Evolutionary conservation across 2,113 vertebrate species (phyloP), one percentile per base, ranked within the genome.

Genomic region (Oncorhynchus keta): DNA sequence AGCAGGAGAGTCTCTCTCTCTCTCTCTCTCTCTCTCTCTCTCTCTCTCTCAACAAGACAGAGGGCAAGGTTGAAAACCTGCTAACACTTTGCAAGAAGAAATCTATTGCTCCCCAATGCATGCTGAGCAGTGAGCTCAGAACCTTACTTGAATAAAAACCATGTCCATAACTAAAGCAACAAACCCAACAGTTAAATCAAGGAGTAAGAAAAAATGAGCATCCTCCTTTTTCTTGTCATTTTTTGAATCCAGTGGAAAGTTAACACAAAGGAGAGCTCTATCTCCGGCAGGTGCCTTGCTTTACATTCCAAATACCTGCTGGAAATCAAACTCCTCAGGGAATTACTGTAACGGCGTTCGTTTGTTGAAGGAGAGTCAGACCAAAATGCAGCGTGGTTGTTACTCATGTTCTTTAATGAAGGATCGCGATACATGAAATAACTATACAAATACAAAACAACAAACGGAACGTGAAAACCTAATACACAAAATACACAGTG

Each of bases 241-340:
- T 80, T 84, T 81, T 68, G 1, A 35, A 84, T 79, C 73, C 76
- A 65, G 77, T 35, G 73, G 80, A 90, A 89, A 77, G 83, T 90
- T 89, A 86, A 79, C 76, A 90, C 83, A 86, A 87, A 85, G 75
- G 81, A 69, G 70, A 69, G 73, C 74, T 70, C 84, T 76, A 78
- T 83, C 78, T 85, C 81, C 5, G 30, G 11, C 14, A 16, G 14
- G 68, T 82, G 84, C 70, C 74, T 72, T 71, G 77, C 78, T 72
- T 24, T 51, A 5, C 62, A 73, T 77, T 81, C 76, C 83, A 89
- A 87, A 90, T 89, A 88, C 86, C 87, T 89, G 81, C 78, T 79
- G 83, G 86, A 89, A 90, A 88, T 89, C 89, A 84, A 90, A 83
- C 78, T 57, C 82, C 72, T 73, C 61, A 82, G 67, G 51, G 79